Percentiles rank a stretch among this genome's conserved stretches.
Evolutionary conservation across 2,888 invertebrate genomes (phyloP).

Genomic region (Pollenia amentaria): DNA sequence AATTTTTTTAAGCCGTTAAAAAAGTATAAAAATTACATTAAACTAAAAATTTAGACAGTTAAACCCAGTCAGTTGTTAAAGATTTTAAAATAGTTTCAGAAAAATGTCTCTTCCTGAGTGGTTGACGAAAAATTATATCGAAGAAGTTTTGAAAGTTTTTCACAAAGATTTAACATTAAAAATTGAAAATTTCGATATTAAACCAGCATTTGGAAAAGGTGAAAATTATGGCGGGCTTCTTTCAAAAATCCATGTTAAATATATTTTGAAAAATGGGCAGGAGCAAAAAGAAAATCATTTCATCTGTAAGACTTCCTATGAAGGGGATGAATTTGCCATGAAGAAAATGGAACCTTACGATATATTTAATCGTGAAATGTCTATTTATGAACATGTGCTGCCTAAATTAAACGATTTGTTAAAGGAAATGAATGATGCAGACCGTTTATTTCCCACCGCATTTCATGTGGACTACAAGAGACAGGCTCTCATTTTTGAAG

Average conservation of each 20-base stretch:
- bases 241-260: constrained; percentile 77
- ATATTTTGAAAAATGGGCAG: constrained; percentile 65
- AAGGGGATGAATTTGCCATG: constrained; percentile 79
- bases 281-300: constrained; percentile 64
- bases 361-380: constrained; percentile 83
- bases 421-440: constrained; percentile 77
- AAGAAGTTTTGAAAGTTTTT: constrained; percentile 76
- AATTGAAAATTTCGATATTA: constrained; percentile 75
- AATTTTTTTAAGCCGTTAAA: too few relatives aligned
- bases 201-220: constrained; percentile 81
- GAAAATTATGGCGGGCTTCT: constrained; percentile 82
- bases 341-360: constrained; percentile 81
- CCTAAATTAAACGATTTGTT: constrained; percentile 81
- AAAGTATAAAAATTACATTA: constrained; percentile 38
- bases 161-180: constrained; percentile 77
- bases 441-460: constrained; percentile 80
- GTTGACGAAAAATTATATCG: constrained; percentile 80
- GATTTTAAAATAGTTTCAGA: constrained; percentile 8
- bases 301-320: constrained; percentile 81
- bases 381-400: constrained; percentile 81
- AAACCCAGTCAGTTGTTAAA: neutral
- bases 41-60: constrained; percentile 32
- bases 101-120: constrained; percentile 79
- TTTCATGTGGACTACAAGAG: constrained; percentile 80
- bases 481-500: constrained; percentile 82